Evolutionary conservation across 2,113 vertebrate genomes (phyloP), one percentile per base, ranked within the genome.

Genomic region (Gulo gulo): DNA sequence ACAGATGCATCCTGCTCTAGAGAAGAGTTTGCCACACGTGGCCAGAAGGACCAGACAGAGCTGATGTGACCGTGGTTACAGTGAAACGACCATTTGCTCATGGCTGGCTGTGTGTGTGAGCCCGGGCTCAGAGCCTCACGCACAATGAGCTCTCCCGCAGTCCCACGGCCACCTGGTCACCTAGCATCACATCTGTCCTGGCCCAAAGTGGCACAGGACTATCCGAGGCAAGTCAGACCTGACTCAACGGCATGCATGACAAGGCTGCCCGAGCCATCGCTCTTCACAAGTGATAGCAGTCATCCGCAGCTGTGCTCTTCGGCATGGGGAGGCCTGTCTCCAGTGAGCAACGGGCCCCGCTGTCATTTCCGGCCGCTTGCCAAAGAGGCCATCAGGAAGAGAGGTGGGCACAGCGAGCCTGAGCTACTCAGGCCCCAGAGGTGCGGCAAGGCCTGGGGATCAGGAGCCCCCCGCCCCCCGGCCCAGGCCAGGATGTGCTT

Each of bases 301-400:
- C 89, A 74, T 79, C 95, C 96, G 97, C 97, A 98, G 96, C 96
- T 97, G 98, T 97, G 84, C 82, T 95, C 87, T 96, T 98, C 98
- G 90, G 97, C 86, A 31, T 90, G 85, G 96, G 93, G 97, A 97
- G 97, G 96, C 86, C 73, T 95, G 95, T 92, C 96, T 97, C 98
- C 65, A 69, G 83, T 88, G 96, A 96, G 96, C 91, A 39, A 67
- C 5, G 55, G 85, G 97, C 92, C 90, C 97, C 91, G 73, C 67
- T 42, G 78, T 93, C 52, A 91, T 97, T 98, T 97, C 95, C 97
- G 96, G 63, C 31, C 0, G 14, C 31, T 67, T 67, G 97, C 98
- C 97, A 97, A 96, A 98, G 97, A 81, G 97, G 94, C 93, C 96
- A 97, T 98, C 97, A 97, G 92, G 96, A 94, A 97, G 97, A 95